Evolutionary conservation across 2,113 vertebrate genomes (phyloP).

Genomic region (Peromyscus maniculatus): DNA sequence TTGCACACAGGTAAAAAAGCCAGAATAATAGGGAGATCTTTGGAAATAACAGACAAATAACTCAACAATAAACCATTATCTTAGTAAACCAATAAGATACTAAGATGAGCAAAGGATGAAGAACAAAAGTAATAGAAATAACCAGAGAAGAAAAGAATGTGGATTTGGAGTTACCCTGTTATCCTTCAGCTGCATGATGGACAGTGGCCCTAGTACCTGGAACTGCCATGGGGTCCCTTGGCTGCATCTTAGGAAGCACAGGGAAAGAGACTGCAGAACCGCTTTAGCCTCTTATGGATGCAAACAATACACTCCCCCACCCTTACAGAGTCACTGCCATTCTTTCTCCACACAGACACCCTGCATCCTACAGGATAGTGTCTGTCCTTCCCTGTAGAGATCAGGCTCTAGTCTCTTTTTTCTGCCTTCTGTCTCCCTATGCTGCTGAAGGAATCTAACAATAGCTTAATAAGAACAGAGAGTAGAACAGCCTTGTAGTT

Average conservation of each 20-base stretch:
- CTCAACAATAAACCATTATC: neutral
- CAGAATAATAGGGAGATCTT: neutral
- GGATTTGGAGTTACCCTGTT: no score
- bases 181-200: neutral
- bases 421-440: neutral
- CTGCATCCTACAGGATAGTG: no score
- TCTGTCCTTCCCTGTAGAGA: neutral
- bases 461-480: neutral
- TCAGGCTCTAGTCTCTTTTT: neutral
- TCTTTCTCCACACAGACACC: neutral
- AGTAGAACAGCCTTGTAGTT: neutral
- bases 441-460: neutral
- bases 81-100: neutral
- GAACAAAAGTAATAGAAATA: neutral
- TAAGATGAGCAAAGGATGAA: neutral
- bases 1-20: neutral
- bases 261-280: neutral
- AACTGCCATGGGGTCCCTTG: neutral
- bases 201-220: neutral
- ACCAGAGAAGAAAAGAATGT: neutral
- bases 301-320: neutral
- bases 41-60: neutral
- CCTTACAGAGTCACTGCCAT: neutral
- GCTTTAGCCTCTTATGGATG: neutral
- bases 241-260: neutral